A percentile compares a stretch with the other conserved stretches of the same genome.
These are phyloP conservation scores for Ptychobarbus kaznakovi DNA, from an alignment of 2,797 vertebrate genomes.

Conservation along the genomic window DNA sequence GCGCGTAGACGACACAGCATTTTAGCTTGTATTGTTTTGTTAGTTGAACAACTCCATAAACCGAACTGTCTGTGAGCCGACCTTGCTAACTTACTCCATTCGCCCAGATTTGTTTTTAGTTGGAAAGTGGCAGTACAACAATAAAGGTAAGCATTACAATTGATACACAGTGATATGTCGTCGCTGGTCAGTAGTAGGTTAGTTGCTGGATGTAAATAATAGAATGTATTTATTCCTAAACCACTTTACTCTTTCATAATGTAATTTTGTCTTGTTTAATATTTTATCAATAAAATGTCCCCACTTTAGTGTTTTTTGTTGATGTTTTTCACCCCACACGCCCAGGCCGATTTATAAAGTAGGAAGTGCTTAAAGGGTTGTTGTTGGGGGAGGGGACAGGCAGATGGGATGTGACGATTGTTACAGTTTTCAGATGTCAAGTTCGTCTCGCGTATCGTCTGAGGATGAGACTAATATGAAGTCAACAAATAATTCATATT, in stretches of 20 bases:
- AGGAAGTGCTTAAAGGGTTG: conserved; percentile 23
- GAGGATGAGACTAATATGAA: too few species aligned
- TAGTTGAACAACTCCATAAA: background rate
- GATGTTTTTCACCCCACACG: background rate
- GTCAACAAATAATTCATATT: background rate
- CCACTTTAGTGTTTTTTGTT: background rate
- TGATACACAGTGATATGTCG: too few species aligned
- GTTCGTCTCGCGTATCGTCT: too few species aligned
- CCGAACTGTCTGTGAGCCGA: background rate
- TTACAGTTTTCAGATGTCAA: background rate
- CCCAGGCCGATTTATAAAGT: conserved; percentile 21
- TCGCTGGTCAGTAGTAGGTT: background rate
- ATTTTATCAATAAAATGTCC: background rate
- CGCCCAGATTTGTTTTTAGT: background rate
- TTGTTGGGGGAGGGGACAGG: background rate
- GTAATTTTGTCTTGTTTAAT: background rate
- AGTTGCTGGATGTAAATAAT: background rate
- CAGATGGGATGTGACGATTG: background rate
- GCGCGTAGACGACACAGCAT: background rate
- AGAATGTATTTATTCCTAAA: background rate
- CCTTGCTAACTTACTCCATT: background rate
- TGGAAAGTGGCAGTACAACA: background rate
- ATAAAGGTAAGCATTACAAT: background rate
- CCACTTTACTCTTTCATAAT: background rate
- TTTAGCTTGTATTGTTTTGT: conserved; percentile 22